phyloP scores from a whole-genome alignment of 2,888 invertebrate species.

The Cyrtodaria siliqua region DNA sequence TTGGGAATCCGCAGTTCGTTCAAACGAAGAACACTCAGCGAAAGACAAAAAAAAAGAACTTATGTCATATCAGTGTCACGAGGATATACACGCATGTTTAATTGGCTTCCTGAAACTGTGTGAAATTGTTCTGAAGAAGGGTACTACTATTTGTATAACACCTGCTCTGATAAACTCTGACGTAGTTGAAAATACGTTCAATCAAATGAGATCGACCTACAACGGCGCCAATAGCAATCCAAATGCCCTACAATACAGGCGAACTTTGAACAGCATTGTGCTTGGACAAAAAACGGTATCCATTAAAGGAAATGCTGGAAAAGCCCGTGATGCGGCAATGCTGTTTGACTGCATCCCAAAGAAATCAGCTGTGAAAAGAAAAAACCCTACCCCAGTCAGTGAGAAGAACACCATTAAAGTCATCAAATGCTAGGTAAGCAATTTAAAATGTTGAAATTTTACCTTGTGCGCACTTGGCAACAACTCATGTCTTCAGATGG shows the following conservation, averaged over 20 bases:
- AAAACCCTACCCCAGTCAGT: slow-evolving; percentile 3
- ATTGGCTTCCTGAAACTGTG: slow-evolving; percentile 52
- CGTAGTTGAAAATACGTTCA: slow-evolving; percentile 59
- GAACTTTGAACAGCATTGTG: slow-evolving; percentile 45
- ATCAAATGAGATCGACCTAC: slow-evolving; percentile 54
- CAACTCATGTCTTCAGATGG: slow-evolving; percentile 12
- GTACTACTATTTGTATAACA: slow-evolving; percentile 17
- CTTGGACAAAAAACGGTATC: slow-evolving; percentile 50
- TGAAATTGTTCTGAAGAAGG: slow-evolving; percentile 4
- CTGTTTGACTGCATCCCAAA: slow-evolving; percentile 13
- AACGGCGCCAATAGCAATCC: slow-evolving; percentile 63
- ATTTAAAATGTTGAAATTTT: not conserved
- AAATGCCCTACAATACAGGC: slow-evolving; percentile 44
- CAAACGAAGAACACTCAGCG: not conserved
- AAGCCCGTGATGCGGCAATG: slow-evolving; percentile 29
- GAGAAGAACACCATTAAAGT: slow-evolving; percentile 18
- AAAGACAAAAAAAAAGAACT: slow-evolving; percentile 7
- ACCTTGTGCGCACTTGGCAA: not conserved
- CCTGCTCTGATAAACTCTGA: slow-evolving; percentile 60
- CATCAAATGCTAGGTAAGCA: slow-evolving; percentile 16
- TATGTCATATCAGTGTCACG: slow-evolving; percentile 51
- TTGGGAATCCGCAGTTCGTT: slow-evolving; percentile 8
- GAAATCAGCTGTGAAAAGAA: slow-evolving; percentile 5
- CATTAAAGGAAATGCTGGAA: slow-evolving; percentile 57
- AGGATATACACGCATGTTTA: slow-evolving; percentile 54